Evolutionary conservation across 2,113 vertebrate genomes (phyloP).

Genomic region (Brachirus orientalis): DNA sequence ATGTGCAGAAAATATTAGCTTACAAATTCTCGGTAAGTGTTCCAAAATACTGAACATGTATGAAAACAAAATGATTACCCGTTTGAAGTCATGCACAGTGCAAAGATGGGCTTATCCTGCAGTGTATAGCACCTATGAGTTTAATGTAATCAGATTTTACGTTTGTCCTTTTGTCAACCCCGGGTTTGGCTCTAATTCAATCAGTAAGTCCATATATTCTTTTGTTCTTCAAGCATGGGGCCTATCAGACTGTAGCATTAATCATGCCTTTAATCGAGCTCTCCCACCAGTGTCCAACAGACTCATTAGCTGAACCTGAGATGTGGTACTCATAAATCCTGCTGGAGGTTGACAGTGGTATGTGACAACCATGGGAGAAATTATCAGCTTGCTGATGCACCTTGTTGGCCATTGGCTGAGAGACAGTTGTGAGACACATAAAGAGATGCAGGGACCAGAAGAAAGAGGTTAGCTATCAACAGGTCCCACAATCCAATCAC

Average conservation of each 20-base stretch:
- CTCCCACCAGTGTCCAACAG: conserved; percentile 69
- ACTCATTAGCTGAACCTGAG: conserved; percentile 73
- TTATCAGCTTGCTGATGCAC: conserved; percentile 54
- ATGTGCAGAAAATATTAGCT: conserved; percentile 54
- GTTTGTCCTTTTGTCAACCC: conserved; percentile 47
- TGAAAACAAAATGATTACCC: conserved; percentile 47
- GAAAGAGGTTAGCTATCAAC: conserved; percentile 55
- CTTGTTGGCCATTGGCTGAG: conserved; percentile 36
- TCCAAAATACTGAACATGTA: conserved; percentile 44
- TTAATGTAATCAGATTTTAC: conserved; percentile 49
- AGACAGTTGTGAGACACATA: conserved; percentile 31
- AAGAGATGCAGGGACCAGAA: conserved; percentile 13
- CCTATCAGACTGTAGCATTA: conserved; percentile 70
- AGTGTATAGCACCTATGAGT: conserved; percentile 7
- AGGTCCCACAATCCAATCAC: conserved; percentile 69
- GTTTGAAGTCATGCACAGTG: conserved; percentile 32
- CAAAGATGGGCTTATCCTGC: conserved; percentile 2
- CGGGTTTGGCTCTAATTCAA: conserved; percentile 63
- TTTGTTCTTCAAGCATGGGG: conserved; percentile 41
- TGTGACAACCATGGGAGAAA: conserved; percentile 70
- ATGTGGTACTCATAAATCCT: conserved; percentile 71
- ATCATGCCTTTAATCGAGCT: conserved; percentile 60
- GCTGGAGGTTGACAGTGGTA: conserved; percentile 44
- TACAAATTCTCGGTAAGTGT: conserved; percentile 39
- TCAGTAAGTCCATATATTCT: conserved; percentile 56